Evolutionary conservation across 1,140 invertebrate species (phyloP), one percentile per base, ranked within the genome.

Genomic region (Glossosoma conforme): DNA sequence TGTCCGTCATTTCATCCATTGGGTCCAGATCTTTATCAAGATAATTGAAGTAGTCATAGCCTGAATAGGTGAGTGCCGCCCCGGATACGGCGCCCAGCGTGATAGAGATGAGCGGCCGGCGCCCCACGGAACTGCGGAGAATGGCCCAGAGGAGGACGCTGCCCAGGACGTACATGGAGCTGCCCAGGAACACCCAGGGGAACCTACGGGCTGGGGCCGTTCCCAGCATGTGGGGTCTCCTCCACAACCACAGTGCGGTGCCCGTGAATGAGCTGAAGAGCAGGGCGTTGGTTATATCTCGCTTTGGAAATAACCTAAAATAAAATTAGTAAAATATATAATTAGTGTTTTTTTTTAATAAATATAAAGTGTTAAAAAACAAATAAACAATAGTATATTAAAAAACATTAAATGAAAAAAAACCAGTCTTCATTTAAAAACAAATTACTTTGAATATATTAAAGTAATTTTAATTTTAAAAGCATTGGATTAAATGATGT

Each of bases 71-170:
- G 6, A 75, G 61, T 59, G 70, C 69, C 19, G 64, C 67, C 53
- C 72, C 70, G 15, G 70, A 70, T 9, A 66, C 58, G 4, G 74
- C 52, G 18, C 72, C 72, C 24, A 75, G 53, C 32, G 66, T 49
- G 54, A 69, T 71, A 19, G 70, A 68, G 25, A 72, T 52, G 15
- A 72, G 38, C 20, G 72, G 70, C 54, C 68, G 64, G 42, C 71
- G 62, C 2, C 72, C 70, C 24, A 74, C 63, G 40, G 70, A 66
- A 57, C 69, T 75, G 52, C 69, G 63, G 14, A 75, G 44, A 15
- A 75, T 72, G 21, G 72, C 72, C 72, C 72, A 75, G 44, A 73
- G 47, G 33, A 75, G 68, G 44, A 75, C 71, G 20, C 70, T 73
- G 11, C 72, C 72, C 13, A 75, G 52, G 10, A 69, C 67, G 65